phyloP scores from a whole-genome alignment of 2,888 invertebrate genomes.

The Drosophila melanosoma region DNA sequence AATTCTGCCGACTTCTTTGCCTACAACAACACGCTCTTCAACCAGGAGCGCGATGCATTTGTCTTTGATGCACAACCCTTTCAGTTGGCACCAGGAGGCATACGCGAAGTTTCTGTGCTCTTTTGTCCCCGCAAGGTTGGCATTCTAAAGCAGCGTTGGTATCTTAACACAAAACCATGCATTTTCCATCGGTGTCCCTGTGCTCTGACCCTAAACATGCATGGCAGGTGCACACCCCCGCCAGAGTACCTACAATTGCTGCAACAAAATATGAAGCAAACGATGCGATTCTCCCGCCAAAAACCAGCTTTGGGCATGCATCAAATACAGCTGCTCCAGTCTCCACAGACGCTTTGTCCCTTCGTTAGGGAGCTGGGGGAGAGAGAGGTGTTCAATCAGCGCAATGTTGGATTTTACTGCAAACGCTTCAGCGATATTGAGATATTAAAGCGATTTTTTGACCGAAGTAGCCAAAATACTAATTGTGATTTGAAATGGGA shows the following conservation, averaged over 20 bases:
- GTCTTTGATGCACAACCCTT: conserved; percentile 72
- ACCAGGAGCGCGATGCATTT: conserved; percentile 57
- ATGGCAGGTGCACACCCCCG: conserved; percentile 68
- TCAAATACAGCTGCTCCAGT: too few relatives aligned
- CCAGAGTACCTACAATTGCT: conserved; percentile 61
- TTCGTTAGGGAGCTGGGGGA: conserved; percentile 47
- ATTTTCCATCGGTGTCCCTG: conserved; percentile 60
- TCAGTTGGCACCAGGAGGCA: conserved; percentile 55
- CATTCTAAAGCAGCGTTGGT: conserved; percentile 75
- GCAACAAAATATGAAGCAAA: conserved; percentile 16
- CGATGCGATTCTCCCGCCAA: background rate
- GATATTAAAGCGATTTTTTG: conserved; percentile 38
- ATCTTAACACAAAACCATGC: conserved; percentile 59
- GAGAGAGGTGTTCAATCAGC: conserved; percentile 54
- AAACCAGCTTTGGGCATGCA: too few relatives aligned
- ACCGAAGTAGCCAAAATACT: background rate
- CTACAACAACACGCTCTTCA: conserved; percentile 54
- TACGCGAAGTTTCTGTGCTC: conserved; percentile 57
- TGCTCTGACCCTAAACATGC: conserved; percentile 62
- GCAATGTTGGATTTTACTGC: conserved; percentile 55
- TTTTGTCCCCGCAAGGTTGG: conserved; percentile 71
- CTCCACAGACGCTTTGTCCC: conserved; percentile 3
- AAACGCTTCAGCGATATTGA: conserved; percentile 29
- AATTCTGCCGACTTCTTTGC: conserved; percentile 54
- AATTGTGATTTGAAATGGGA: conserved; percentile 46